Conservation (phyloP, 2,113 vertebrate species). For the Trogon surrucura region DNA sequence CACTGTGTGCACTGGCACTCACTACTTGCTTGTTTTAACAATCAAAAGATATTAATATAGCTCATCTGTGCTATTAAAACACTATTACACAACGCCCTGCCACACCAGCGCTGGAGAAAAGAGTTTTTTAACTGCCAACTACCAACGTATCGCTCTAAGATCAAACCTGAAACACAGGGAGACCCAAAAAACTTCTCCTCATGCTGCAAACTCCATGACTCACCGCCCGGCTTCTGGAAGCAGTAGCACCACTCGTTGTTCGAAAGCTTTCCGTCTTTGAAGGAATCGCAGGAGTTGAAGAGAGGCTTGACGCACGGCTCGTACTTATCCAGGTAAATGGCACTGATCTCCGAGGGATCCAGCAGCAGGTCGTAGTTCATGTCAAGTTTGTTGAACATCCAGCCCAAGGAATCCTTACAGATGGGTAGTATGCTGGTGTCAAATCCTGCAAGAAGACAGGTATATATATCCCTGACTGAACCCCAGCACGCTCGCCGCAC, state of each 20-base stretch:
- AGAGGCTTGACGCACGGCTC: conserved; percentile 92
- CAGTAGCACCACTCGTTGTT: conserved; percentile 90
- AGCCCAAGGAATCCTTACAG: conserved; percentile 96
- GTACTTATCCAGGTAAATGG: conserved; percentile 95
- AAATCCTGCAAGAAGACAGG: conserved; percentile 77
- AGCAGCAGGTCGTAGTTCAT: conserved; percentile 98
- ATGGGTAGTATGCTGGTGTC: conserved; percentile 98
- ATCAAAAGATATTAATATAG: background rate
- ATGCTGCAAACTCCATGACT: background rate
- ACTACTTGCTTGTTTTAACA: background rate
- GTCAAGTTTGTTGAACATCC: conserved; percentile 99
- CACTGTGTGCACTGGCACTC: background rate
- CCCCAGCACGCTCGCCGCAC: background rate
- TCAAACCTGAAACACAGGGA: background rate
- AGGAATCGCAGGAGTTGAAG: conserved; percentile 85
- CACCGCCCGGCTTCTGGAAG: conserved; percentile 87
- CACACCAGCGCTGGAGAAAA: background rate
- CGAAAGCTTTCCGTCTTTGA: conserved; percentile 91
- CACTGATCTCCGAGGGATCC: conserved; percentile 93
- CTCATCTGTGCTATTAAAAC: background rate
- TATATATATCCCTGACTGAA: background rate
- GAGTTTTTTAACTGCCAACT: background rate
- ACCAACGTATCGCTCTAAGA: background rate
- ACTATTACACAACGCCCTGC: background rate
- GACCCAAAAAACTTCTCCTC: background rate